Evolutionary conservation across 1,140 invertebrate species (phyloP).

Genomic region (Drosophila erecta): DNA sequence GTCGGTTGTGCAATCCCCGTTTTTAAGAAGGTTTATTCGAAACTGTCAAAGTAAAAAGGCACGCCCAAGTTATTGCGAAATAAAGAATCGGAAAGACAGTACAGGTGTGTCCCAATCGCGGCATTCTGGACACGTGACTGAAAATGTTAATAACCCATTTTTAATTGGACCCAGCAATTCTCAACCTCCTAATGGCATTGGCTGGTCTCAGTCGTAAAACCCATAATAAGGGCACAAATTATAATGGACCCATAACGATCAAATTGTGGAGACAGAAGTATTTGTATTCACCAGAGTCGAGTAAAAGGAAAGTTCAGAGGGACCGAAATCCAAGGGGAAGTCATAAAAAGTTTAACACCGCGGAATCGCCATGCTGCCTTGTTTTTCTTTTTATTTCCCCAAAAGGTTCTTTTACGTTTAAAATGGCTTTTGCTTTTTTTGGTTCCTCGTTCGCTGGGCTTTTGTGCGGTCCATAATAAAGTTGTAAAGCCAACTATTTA

Average conservation of each 20-base stretch:
- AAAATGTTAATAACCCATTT: slow-evolving; percentile 67
- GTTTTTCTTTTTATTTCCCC: slow-evolving; percentile 29
- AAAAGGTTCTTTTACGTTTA: background rate
- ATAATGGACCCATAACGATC: slow-evolving; percentile 48
- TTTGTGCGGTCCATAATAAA: slow-evolving; percentile 58
- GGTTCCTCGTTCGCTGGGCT: slow-evolving; percentile 2
- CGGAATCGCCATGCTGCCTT: slow-evolving; percentile 46
- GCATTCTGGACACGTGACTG: slow-evolving; percentile 71
- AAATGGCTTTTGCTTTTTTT: slow-evolving; percentile 10
- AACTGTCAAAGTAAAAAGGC: background rate
- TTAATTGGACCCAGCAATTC: slow-evolving; percentile 41
- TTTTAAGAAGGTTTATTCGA: background rate
- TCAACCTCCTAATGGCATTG: slow-evolving; percentile 8
- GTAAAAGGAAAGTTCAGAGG: slow-evolving; percentile 11
- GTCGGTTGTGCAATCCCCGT: background rate
- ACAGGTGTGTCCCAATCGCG: slow-evolving; percentile 39
- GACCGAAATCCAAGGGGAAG: slow-evolving; percentile 40
- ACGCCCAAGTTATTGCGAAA: background rate
- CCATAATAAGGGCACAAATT: slow-evolving; percentile 24
- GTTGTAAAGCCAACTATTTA: slow-evolving; percentile 72
- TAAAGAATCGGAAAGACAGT: background rate
- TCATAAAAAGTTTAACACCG: slow-evolving; percentile 67
- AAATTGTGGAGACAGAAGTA: slow-evolving; percentile 51
- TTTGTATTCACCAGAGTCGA: slow-evolving; percentile 22
- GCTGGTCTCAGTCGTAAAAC: slow-evolving; percentile 6